Conservation (phyloP, 1,140 invertebrate species). For the Brachionus paranguensis region DNA sequence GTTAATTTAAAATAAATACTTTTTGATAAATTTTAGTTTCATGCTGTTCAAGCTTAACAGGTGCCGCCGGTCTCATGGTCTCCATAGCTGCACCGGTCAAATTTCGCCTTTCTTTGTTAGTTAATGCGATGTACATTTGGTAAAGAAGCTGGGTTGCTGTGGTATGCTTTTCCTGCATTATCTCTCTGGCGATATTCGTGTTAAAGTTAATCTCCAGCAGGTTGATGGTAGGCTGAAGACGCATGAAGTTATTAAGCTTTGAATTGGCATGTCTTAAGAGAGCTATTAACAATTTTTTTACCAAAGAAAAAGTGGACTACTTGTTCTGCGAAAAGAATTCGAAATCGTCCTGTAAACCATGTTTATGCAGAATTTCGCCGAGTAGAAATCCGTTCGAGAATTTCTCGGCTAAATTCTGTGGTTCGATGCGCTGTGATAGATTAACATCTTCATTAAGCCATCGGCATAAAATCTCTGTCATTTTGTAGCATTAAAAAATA, state of each 20-base stretch:
- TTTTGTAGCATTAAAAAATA: constrained; percentile 40
- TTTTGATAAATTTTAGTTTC: constrained; percentile 53
- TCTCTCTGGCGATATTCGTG: constrained; percentile 52
- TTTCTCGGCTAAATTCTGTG: constrained; percentile 42
- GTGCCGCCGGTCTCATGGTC: constrained; percentile 53
- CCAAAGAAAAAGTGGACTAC: constrained; percentile 44
- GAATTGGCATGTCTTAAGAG: constrained; percentile 50
- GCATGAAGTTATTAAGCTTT: constrained; percentile 56
- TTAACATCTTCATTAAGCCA: constrained; percentile 55
- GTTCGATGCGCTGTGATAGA: constrained; percentile 49
- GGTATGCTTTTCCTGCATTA: constrained; percentile 54
- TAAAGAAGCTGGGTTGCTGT: constrained; percentile 53
- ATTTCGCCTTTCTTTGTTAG: constrained; percentile 53
- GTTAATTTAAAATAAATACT: constrained; percentile 42
- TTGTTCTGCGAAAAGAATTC: constrained; percentile 54
- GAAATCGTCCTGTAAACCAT: constrained; percentile 56
- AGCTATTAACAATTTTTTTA: neutral
- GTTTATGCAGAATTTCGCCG: constrained; percentile 54
- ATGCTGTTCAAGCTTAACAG: constrained; percentile 51
- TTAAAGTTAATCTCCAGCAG: constrained; percentile 54
- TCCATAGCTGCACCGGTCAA: constrained; percentile 56
- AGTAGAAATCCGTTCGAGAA: constrained; percentile 55
- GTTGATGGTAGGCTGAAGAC: constrained; percentile 52
- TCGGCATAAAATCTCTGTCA: constrained; percentile 53
- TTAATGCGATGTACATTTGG: constrained; percentile 55